phyloP scores from a whole-genome alignment of 2,113 vertebrate genomes.

The Mormoops blainvillei region DNA sequence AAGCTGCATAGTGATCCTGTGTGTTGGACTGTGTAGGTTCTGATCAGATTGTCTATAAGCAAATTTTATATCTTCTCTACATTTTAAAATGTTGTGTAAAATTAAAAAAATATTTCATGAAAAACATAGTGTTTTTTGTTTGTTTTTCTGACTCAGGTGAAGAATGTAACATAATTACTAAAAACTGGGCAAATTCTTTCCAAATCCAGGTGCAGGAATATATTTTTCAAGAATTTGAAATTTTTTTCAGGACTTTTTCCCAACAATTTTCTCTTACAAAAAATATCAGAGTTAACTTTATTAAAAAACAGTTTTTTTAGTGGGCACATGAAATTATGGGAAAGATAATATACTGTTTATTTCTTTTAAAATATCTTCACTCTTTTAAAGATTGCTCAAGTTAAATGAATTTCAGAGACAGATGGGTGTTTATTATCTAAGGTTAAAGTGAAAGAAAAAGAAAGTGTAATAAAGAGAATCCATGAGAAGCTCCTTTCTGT shows the following conservation, averaged over 20 bases:
- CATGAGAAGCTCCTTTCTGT: background rate
- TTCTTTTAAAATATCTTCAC: background rate
- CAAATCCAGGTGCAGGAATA: background rate
- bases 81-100: conserved; percentile 70
- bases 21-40: conserved; percentile 41
- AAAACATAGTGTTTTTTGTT: background rate
- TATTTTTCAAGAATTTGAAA: background rate
- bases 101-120: conserved; percentile 60
- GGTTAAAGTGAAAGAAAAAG: background rate
- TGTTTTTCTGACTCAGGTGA: background rate
- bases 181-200: background rate
- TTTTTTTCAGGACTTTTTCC: background rate
- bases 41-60: conserved; percentile 59
- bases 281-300: conserved; percentile 14
- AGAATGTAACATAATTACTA: background rate
- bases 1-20: conserved; percentile 23
- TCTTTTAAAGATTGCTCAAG: background rate
- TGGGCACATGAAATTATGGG: background rate
- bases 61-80: conserved; percentile 67
- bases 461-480: background rate
- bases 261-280: background rate
- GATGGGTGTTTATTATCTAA: background rate
- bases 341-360: background rate
- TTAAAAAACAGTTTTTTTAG: background rate
- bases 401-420: background rate